Evolutionary conservation across 2,888 invertebrate species (phyloP).

Genomic region (Acanthosepion esculentum): DNA sequence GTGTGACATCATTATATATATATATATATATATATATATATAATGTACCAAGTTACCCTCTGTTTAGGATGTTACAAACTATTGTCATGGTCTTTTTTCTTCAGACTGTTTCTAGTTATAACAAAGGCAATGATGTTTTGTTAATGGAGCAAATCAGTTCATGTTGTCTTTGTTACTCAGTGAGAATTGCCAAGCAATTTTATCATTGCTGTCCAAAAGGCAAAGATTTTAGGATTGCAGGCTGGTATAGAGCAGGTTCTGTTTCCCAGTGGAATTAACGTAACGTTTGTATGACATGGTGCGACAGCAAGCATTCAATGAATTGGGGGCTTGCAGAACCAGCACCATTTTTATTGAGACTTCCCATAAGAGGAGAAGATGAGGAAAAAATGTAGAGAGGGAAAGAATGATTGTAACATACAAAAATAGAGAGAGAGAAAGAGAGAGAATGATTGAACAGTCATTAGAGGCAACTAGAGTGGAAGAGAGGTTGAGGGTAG

Average conservation of each 20-base stretch:
- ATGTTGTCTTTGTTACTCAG: neutral
- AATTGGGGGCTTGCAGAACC: neutral
- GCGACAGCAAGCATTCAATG: neutral
- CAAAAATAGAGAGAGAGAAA: neutral
- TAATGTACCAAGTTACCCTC: too few species aligned
- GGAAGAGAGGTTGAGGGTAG: neutral
- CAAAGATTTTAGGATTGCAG: neutral
- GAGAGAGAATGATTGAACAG: neutral
- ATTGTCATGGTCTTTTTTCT: neutral
- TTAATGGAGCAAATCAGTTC: neutral
- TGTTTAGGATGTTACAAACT: neutral
- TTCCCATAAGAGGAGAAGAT: neutral
- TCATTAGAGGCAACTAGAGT: neutral
- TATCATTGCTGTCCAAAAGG: neutral
- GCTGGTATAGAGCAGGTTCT: neutral
- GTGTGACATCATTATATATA: too few species aligned
- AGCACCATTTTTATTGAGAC: slow-evolving; percentile 17
- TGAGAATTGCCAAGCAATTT: neutral
- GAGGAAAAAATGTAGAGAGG: neutral
- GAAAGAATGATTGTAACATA: neutral
- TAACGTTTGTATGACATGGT: neutral
- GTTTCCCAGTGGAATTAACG: neutral
- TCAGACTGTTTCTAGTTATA: neutral
- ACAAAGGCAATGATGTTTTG: neutral
- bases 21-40: too few species aligned